phyloP scores from a whole-genome alignment of 2,797 vertebrate species.

The Botia kubotai region DNA sequence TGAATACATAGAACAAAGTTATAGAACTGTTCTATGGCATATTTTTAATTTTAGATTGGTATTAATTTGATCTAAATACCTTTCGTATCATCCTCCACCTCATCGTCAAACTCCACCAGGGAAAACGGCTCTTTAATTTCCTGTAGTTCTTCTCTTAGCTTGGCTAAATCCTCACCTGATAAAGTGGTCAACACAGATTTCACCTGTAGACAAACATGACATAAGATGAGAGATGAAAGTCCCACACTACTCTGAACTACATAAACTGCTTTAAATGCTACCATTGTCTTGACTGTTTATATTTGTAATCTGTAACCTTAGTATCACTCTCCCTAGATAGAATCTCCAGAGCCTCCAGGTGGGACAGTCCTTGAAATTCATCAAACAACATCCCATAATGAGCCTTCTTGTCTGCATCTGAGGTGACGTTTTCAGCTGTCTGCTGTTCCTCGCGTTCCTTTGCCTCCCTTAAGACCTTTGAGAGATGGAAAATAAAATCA shows the following conservation, averaged over 20 bases:
- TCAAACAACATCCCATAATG: slow-evolving; percentile 98
- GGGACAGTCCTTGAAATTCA: slow-evolving; percentile 95
- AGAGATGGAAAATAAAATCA: slow-evolving; percentile 27
- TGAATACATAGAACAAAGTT: no score
- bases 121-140: slow-evolving; percentile 89
- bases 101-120: slow-evolving; percentile 91
- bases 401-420: slow-evolving; percentile 85
- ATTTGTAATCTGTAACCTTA: slow-evolving; percentile 78
- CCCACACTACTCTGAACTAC: background rate
- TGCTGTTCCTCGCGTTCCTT: slow-evolving; percentile 92
- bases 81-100: slow-evolving; percentile 87
- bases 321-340: slow-evolving; percentile 92
- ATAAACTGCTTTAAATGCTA: background rate
- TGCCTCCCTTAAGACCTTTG: slow-evolving; percentile 91
- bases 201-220: slow-evolving; percentile 76
- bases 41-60: background rate
- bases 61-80: slow-evolving; percentile 70
- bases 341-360: slow-evolving; percentile 97
- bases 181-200: slow-evolving; percentile 86
- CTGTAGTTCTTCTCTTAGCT: slow-evolving; percentile 82
- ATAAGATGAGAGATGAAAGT: background rate
- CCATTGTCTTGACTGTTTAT: background rate
- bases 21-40: background rate
- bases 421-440: slow-evolving; percentile 75
- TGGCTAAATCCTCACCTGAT: slow-evolving; percentile 83